Evolutionary conservation across 2,888 invertebrate species (phyloP).

Genomic region (Andrena haemorrhoa): DNA sequence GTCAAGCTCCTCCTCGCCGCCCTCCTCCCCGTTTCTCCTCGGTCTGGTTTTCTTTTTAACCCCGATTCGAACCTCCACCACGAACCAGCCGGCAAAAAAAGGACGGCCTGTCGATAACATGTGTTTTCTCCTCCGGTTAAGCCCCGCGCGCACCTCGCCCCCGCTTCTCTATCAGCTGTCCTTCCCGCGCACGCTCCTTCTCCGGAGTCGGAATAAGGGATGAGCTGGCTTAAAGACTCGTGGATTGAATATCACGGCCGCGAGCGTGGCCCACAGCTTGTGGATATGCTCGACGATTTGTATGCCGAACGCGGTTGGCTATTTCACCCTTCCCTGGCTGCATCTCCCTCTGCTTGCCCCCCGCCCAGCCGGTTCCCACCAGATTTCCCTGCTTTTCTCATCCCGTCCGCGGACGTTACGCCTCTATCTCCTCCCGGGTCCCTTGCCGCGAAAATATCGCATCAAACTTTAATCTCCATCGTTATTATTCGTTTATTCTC

Average conservation of each 20-base stretch:
- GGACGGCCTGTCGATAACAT: constrained; percentile 74
- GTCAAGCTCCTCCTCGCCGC: constrained; percentile 21
- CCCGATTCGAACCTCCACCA: constrained; percentile 58
- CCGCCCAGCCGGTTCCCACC: not conserved
- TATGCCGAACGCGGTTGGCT: constrained; percentile 66
- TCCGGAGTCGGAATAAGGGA: constrained; percentile 58
- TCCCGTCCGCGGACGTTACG: not conserved
- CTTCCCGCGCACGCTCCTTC: constrained; percentile 49
- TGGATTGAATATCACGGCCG: constrained; percentile 70
- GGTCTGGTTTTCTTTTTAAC: constrained; percentile 57
- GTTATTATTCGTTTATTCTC: too few relatives aligned
- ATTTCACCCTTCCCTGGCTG: constrained; percentile 56
- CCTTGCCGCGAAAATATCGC: too few relatives aligned
- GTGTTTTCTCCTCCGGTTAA: constrained; percentile 71
- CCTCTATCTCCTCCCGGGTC: too few relatives aligned
- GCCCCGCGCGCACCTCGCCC: constrained; percentile 13
- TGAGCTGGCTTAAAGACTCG: constrained; percentile 67
- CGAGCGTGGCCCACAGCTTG: constrained; percentile 25
- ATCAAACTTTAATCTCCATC: too few relatives aligned
- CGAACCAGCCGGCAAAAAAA: constrained; percentile 63
- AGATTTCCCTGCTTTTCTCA: not conserved
- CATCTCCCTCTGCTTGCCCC: not conserved
- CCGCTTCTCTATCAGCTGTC: constrained; percentile 43
- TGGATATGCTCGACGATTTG: constrained; percentile 64
- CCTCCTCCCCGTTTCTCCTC: not conserved